Evolutionary conservation across 2,888 invertebrate species (phyloP), one percentile per base, ranked within the genome.

Genomic region (Chydorus sphaericus): DNA sequence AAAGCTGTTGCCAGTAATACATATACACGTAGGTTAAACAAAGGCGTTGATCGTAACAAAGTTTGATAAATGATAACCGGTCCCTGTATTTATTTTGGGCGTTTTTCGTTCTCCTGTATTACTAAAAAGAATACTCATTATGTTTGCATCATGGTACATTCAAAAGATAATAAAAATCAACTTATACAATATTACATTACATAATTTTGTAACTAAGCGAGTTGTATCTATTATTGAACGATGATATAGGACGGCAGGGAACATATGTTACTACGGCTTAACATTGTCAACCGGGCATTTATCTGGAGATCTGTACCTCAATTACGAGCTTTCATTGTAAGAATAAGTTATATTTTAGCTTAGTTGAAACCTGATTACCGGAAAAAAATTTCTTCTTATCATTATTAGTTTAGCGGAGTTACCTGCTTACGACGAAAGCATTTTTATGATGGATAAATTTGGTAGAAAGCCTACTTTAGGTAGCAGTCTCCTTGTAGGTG

Each of bases 281-380:
- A 84, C 84, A 1, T 81, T 85, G 80, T 82, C 81, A 65, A 80
- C 83, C 4, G 80, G 78, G 51, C 80, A 77, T 64, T 74, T 85
- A 54, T 82, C 81, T 7, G 83, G 81, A 28, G 82, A 83, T 67
- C 77, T 78, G 56, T 79, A 81, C 62, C 63, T 83, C n/a, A 85
- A 83, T 68, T 85, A 57, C 33, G 57, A 54, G 36, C 48, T 57
- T 16, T 29, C 54, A 20, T 54, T 54, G 54, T 18, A 48, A 33
- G 55, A 48, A 2, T 48, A 6, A 4, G n/a, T 11, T n/a, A n/a
- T n/a, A n/a, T n/a, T 33, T 10, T 33, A 33, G 14, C 18, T 11
- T 11, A 18, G n/a, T n/a, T n/a, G 18, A 44, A 18, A 18, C 7
- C n/a, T 44, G 10, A 10, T 11, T 33, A 33, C 10, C 10, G n/a